A percentile compares a stretch with the other conserved stretches of the same genome.
Conservation (phyloP, 2,888 invertebrate species). For the Nymphalis c-album region DNA sequence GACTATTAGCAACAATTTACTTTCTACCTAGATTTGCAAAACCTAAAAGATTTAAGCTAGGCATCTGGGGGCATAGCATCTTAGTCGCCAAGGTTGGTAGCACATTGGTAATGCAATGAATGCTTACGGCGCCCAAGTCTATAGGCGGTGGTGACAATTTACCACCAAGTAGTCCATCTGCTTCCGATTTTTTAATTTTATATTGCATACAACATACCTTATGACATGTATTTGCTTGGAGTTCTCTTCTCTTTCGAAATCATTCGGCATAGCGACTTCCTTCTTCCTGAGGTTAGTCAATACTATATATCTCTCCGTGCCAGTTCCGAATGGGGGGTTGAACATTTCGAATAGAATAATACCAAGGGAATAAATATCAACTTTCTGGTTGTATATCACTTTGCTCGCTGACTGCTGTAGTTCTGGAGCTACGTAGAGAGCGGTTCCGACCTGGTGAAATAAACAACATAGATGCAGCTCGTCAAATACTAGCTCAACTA, state of each 20-base stretch:
- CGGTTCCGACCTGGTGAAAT: conserved; percentile 95
- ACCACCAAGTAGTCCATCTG: too few species aligned
- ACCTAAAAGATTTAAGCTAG: too few species aligned
- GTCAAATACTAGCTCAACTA: neutral
- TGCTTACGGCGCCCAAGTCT: too few species aligned
- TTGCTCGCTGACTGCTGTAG: conserved; percentile 85
- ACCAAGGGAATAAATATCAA: conserved; percentile 92
- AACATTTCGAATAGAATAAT: conserved; percentile 98
- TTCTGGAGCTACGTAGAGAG: conserved; percentile 97
- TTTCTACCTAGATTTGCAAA: too few species aligned
- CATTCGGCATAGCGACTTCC: conserved; percentile 86
- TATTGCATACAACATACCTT: conserved; percentile 68
- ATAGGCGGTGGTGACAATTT: too few species aligned
- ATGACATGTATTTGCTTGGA: conserved; percentile 82
- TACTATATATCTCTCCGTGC: conserved; percentile 93
- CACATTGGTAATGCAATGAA: too few species aligned
- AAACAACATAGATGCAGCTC: neutral
- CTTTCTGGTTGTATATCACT: conserved; percentile 92
- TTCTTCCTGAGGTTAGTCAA: conserved; percentile 86
- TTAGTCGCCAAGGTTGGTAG: too few species aligned
- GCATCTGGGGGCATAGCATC: too few species aligned
- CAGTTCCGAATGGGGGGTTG: conserved; percentile 90
- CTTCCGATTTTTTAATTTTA: neutral
- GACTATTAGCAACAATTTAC: too few species aligned
- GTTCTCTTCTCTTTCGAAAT: conserved; percentile 82